These are phyloP conservation scores for Epistrophe eligans DNA, from an alignment of 2,888 invertebrate genomes.

Conservation along the genomic window DNA sequence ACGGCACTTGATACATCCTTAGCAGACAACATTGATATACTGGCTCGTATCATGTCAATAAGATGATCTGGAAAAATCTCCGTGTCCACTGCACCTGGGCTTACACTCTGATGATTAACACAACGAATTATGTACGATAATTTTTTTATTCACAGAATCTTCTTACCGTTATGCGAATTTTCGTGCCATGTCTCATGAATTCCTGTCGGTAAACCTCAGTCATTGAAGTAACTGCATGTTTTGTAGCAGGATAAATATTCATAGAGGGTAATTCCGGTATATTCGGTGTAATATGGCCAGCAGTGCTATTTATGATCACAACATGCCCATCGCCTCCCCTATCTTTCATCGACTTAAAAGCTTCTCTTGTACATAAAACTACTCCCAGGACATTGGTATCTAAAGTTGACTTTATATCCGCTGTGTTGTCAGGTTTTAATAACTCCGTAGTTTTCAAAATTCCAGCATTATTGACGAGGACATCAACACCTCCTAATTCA, in stretches of 20 bases:
- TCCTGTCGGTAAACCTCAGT: conserved; percentile 82
- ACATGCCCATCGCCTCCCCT: conserved; percentile 83
- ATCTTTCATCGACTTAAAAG: conserved; percentile 83
- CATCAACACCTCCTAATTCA: conserved; percentile 84
- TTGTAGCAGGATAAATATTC: conserved; percentile 81
- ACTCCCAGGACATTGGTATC: conserved; percentile 83
- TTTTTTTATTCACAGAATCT: background rate
- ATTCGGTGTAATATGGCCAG: conserved; percentile 77
- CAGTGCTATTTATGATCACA: conserved; percentile 81
- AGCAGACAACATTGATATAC: conserved; percentile 80
- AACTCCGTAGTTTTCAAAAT: conserved; percentile 76
- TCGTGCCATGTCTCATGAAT: conserved; percentile 79
- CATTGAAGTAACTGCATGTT: conserved; percentile 81
- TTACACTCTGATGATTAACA: conserved; percentile 79
- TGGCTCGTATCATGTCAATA: conserved; percentile 80
- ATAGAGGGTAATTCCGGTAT: conserved; percentile 70
- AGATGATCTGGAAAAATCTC: conserved; percentile 82
- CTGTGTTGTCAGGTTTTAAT: conserved; percentile 46
- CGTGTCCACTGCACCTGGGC: conserved; percentile 82
- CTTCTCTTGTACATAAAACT: conserved; percentile 83
- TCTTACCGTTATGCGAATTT: conserved; percentile 76
- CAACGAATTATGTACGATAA: too few relatives aligned
- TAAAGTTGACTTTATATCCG: conserved; percentile 78
- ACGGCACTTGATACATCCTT: conserved; percentile 82
- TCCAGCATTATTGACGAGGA: conserved; percentile 86